phyloP scores from a whole-genome alignment of 2,888 invertebrate genomes.

The Morpho deidamia region DNA sequence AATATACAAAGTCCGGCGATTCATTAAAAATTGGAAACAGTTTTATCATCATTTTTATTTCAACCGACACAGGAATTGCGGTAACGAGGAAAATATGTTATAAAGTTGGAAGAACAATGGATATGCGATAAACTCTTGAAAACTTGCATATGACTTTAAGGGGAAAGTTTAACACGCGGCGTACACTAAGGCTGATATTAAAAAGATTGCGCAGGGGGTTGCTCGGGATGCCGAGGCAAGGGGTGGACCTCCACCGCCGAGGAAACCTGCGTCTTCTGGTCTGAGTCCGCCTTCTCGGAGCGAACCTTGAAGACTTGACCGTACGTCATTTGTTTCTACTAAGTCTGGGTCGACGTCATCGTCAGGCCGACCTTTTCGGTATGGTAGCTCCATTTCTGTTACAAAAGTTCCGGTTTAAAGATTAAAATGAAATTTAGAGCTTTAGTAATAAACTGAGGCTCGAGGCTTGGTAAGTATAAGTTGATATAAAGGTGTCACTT shows the following conservation, averaged over 20 bases:
- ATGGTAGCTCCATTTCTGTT: constrained; percentile 81
- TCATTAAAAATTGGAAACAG: background rate
- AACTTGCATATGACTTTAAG: constrained; percentile 45
- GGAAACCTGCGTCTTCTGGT: constrained; percentile 63
- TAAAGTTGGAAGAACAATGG: constrained; percentile 40
- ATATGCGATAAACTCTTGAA: constrained; percentile 31
- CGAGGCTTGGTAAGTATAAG: no score
- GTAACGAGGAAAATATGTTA: constrained; percentile 24
- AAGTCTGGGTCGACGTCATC: constrained; percentile 56
- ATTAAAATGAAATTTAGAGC: background rate
- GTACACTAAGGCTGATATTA: constrained; percentile 56
- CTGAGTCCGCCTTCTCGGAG: constrained; percentile 79
- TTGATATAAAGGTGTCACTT: no score
- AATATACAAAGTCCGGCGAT: background rate
- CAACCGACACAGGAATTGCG: constrained; percentile 4
- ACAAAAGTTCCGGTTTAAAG: background rate
- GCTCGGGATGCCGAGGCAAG: constrained; percentile 36
- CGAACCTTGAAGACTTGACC: constrained; percentile 82
- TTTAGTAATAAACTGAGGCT: background rate
- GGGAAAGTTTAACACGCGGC: constrained; percentile 58
- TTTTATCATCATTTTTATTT: constrained; percentile 5
- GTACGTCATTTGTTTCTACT: constrained; percentile 73
- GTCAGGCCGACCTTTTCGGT: constrained; percentile 70
- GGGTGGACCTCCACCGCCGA: constrained; percentile 54
- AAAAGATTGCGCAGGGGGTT: constrained; percentile 47